Base-by-base conservation (phyloP, 1,140 invertebrate species). In the Lordiphosa stackelbergi region DNA sequence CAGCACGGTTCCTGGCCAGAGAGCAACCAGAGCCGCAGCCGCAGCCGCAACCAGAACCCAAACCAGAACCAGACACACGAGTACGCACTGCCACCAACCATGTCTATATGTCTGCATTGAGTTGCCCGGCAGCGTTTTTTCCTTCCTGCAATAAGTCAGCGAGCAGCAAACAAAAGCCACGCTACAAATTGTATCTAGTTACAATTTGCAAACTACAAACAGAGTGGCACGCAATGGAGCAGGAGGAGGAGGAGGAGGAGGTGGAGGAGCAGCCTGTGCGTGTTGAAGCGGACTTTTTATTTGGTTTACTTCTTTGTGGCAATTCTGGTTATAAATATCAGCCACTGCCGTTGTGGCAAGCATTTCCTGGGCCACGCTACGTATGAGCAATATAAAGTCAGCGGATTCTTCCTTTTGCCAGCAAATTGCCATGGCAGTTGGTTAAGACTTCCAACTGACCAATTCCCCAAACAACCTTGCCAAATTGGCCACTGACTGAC, bases 171-270 rank as follows among this genome's bases (percentile, higher is more conserved):
- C 77, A 83, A 83, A 31, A 83, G 69, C 77, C 60, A 83, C 69
- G 77, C 69, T 83, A 83, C 77, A 83, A 83, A 83, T 83, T 83
- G 77, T 83, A 83, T 83, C 77, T 83, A 83, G 77, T 83, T 83
- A 83, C 77, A 83, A 83, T 83, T 83, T 83, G 77, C 77, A 83
- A 83, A 83, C 77, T 83, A 84, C 77, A 83, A 83, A 83, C 77
- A 69, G 72, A 71, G 42, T 52, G 36, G 36, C 66, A 70, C 66
- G 66, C 66, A 66, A 70, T 55, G 53, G 37, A 28, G 22, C 10
- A 48, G 42, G 37, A 41, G 28, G 9, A 16, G 13, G 19, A 34
- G 19, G 24, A 35, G 40, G 0, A 34, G 49, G 7, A 66, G 53
- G n/a, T n/a, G n/a, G 45, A 54, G 24, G 51, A 46, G 54, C 4